These are phyloP conservation scores for Myotis yumanensis DNA, from an alignment of 2,113 vertebrate species.

Conservation along the genomic window DNA sequence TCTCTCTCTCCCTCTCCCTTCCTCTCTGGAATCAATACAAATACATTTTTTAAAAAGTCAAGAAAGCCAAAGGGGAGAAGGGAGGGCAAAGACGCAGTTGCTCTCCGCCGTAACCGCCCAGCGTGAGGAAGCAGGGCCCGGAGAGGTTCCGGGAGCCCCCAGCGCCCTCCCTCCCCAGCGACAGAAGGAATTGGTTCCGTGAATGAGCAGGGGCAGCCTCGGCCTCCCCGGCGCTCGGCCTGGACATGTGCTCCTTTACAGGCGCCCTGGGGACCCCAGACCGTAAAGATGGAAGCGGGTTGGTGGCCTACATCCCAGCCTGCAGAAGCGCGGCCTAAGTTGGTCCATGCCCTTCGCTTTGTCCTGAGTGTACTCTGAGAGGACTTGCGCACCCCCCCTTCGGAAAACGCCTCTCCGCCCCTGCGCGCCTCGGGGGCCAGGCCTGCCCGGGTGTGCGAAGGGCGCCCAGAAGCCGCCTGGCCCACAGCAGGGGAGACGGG, in stretches of 20 bases:
- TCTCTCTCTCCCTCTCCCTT: too few relatives aligned
- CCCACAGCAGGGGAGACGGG: not conserved
- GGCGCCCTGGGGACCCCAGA: not conserved
- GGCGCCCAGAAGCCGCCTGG: not conserved
- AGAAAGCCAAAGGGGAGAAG: not conserved
- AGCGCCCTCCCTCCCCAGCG: not conserved
- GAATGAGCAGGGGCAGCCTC: not conserved
- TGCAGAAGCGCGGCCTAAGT: conserved; percentile 57
- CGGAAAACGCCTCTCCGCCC: not conserved
- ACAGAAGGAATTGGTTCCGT: not conserved
- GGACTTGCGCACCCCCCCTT: not conserved
- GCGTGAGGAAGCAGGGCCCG: not conserved
- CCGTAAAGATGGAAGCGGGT: conserved; percentile 59
- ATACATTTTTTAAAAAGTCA: too few relatives aligned
- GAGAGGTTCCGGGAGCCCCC: not conserved
- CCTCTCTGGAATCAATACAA: too few relatives aligned
- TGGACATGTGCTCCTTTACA: conserved; percentile 58
- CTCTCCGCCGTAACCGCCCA: not conserved
- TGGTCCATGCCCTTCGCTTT: conserved; percentile 33
- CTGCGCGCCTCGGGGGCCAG: fast-evolving
- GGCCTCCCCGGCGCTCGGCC: not conserved
- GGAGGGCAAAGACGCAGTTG: not conserved
- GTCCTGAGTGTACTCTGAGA: not conserved
- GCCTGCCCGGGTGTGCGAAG: not conserved
- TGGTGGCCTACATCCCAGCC: conserved; percentile 57